A percentile compares a stretch with the other conserved stretches of the same genome.
Evolutionary conservation across 2,113 vertebrate genomes (phyloP).

Genomic region (Scomber colias): DNA sequence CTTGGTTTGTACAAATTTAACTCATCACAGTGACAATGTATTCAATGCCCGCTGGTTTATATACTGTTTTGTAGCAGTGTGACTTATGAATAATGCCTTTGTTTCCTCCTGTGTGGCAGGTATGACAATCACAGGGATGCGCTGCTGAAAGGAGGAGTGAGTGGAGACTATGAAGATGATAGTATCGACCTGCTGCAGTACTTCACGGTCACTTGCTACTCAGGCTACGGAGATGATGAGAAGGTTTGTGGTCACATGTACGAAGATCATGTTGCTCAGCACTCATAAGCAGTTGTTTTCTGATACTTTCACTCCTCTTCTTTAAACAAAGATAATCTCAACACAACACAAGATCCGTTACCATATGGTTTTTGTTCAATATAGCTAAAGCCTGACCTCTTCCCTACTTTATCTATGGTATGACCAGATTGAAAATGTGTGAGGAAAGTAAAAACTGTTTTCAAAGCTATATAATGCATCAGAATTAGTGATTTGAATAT

Average conservation of each 20-base stretch:
- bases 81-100: neutral
- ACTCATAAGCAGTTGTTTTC: neutral
- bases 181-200: slow-evolving; percentile 92
- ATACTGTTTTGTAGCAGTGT: neutral
- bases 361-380: neutral
- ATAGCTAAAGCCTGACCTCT: too few species aligned
- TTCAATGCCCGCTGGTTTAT: neutral
- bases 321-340: too few species aligned
- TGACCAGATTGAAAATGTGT: neutral
- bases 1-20: slow-evolving; percentile 85
- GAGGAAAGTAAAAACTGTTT: neutral
- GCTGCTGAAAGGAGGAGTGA: slow-evolving; percentile 91
- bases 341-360: neutral
- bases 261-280: neutral
- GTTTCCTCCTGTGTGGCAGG: slow-evolving; percentile 78
- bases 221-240: slow-evolving; percentile 93
- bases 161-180: slow-evolving; percentile 93
- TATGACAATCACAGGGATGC: slow-evolving; percentile 97
- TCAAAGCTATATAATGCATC: neutral
- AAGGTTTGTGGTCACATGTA: slow-evolving; percentile 81
- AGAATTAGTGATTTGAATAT: too few species aligned
- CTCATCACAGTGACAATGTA: neutral
- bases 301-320: too few species aligned
- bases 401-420: too few species aligned
- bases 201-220: slow-evolving; percentile 96